Base-by-base conservation (phyloP, 2,888 invertebrate species). In the Ypsolopha sequella region DNA sequence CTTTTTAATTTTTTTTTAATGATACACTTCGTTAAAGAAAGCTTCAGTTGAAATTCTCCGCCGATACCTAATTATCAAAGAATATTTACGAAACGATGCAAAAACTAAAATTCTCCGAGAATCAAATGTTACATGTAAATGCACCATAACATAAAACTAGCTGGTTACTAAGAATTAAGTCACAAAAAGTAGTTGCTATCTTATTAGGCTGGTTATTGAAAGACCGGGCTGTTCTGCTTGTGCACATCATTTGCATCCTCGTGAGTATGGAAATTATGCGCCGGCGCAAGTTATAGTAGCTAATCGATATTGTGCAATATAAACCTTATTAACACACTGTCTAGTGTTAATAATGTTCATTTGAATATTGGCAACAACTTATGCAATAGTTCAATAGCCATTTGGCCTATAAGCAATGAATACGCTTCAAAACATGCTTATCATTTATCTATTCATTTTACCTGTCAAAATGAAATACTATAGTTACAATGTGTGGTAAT, bases 241-340 rank as follows among this genome's bases (percentile, higher is more conserved):
- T 44, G 52, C 52, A 45, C 48, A 36, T 34, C 34, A 49, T 49
- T 49, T 41, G 41, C 49, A 49, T 49, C 39, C 13, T 10, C 11
- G 41, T 41, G n/a, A 39, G 33, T 49, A 49, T 49, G 49, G 41
- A 49, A 41, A 49, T 39, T 34, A 35, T 47, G 50, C 50, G 43
- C 48, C 48, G 39, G 6, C 43, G 43, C 43, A 13, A 13, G 11
- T 13, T 13, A 43, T 43, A 43, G 14, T 46, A 14, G 13, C 36
- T 48, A 51, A 52, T 52, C 39, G 48, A 8, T 6, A 49, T 52
- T 52, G 41, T 44, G 48, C 52, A 52, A 52, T 52, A 36, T 41
- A 35, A 49, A 41, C 50, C 14, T 34, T 43, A 50, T 50, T 50
- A 50, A 11, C 50, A 50, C 50, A 50, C 38, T 38, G 48, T 52